phyloP scores from a whole-genome alignment of 1,140 invertebrate genomes.

The Procambarus clarkii region DNA sequence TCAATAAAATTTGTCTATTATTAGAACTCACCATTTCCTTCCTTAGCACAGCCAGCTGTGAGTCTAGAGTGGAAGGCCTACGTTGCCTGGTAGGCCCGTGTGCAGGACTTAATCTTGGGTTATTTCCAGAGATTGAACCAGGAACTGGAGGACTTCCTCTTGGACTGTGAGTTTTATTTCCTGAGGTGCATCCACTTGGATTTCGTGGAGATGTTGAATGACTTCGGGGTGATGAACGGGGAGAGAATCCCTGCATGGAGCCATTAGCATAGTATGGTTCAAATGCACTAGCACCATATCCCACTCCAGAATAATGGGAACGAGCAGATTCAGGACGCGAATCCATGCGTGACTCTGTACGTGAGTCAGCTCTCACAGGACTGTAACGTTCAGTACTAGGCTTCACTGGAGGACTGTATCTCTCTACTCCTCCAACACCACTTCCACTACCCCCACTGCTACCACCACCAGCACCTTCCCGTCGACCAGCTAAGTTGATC shows the following conservation, averaged over 20 bases:
- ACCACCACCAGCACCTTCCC: constrained; percentile 22
- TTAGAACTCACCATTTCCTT: constrained; percentile 74
- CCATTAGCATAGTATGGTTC: constrained; percentile 71
- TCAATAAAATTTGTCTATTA: too few species aligned
- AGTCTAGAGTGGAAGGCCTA: constrained; percentile 72
- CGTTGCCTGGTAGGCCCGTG: constrained; percentile 60
- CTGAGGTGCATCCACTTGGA: constrained; percentile 41
- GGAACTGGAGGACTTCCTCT: constrained; percentile 67
- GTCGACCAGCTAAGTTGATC: constrained; percentile 58
- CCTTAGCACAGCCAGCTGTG: constrained; percentile 73
- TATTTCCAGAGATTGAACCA: constrained; percentile 62
- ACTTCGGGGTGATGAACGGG: constrained; percentile 61
- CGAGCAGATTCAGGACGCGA: constrained; percentile 63
- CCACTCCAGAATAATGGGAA: constrained; percentile 60
- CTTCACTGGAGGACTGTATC: constrained; percentile 68
- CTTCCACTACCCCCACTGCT: constrained; percentile 5
- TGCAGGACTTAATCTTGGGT: constrained; percentile 58
- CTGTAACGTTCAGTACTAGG: constrained; percentile 64
- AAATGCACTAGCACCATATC: constrained; percentile 70
- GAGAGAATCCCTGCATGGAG: constrained; percentile 54
- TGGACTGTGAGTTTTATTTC: constrained; percentile 47
- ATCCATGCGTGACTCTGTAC: constrained; percentile 67
- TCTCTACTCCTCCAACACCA: constrained; percentile 23
- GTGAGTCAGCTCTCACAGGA: constrained; percentile 67
- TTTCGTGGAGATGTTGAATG: constrained; percentile 61